Evolutionary conservation across 2,113 vertebrate species (phyloP), one percentile per base, ranked within the genome.

Genomic region (Centrocercus urophasianus): DNA sequence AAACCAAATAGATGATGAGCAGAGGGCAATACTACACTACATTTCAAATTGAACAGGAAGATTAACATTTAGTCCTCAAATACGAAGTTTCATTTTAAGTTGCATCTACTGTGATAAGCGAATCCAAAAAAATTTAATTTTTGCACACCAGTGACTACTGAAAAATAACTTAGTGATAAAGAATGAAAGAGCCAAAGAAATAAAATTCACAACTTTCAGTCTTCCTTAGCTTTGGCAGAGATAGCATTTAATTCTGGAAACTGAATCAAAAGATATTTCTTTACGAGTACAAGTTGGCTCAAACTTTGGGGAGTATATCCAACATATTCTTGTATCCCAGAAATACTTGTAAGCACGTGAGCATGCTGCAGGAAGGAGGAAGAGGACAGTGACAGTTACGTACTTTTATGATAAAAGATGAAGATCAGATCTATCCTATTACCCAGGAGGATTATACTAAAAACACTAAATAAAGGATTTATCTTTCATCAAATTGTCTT

Each of bases 241-340:
- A 32, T 24, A 84, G 66, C n/a, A 72, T 63, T 80, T 84, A 63
- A 72, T 72, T 88, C 42, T 80, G 34, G 84, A 88, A 93, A 81
- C 1, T n/a, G 48, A 81, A 76, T 80, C 40, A 83, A 66, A 66
- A 65, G 16, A 16, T 13, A 52, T 20, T 72, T 67, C 38, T 38
- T 38, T 38, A 38, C 36, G 72, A 12, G 25, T 13, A 61, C 32
- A 71, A 64, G 21, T 21, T 87, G 25, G 57, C 40, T 60, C 56
- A 66, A 70, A 43, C 22, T 70, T 83, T 70, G 63, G 3, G n/a
- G 13, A 52, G 9, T 24, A 10, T 20, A 34, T 6, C 8, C 47
- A 45, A 36, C 36, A 63, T 20, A 17, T 18, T 40, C 61, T 48
- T 63, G 34, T 50, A n/a, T 76, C 64, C 40, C 54, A 66, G 47